A percentile compares a stretch with the other conserved stretches of the same genome.
Conservation (phyloP, 92 coral and sea anemone species). For the Bergia sp. region DNA sequence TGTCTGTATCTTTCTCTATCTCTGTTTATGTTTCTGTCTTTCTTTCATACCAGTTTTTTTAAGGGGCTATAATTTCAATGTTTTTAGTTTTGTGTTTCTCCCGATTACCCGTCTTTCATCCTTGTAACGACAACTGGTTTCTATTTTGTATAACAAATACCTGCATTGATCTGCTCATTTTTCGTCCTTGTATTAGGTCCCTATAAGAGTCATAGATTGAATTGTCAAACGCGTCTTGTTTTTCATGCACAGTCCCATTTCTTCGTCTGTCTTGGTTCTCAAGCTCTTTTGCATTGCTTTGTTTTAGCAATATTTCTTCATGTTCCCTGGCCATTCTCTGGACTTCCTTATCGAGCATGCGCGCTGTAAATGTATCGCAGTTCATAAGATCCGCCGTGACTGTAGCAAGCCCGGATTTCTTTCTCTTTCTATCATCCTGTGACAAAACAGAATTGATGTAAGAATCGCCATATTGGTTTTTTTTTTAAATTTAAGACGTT, state of each 20-base stretch:
- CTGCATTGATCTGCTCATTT: background rate
- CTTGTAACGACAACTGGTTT: background rate
- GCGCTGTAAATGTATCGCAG: constrained; percentile 48
- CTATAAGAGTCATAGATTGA: background rate
- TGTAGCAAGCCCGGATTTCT: background rate
- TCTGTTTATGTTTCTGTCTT: no score
- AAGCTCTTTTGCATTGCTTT: background rate
- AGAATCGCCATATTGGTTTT: no score
- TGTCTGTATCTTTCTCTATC: no score
- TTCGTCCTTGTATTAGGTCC: background rate
- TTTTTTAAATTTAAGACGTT: no score
- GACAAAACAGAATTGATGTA: background rate
- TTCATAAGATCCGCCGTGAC: constrained; percentile 44
- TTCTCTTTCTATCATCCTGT: background rate
- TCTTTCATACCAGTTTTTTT: no score
- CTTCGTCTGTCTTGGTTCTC: background rate
- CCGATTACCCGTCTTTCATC: background rate
- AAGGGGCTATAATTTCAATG: no score
- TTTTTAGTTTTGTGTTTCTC: background rate
- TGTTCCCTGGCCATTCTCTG: constrained; percentile 57
- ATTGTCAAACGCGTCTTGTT: background rate
- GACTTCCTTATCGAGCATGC: constrained; percentile 57
- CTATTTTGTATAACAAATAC: background rate
- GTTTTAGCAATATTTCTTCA: constrained; percentile 7
- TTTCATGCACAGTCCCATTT: background rate